Evolutionary conservation across 2,888 invertebrate genomes (phyloP).

Genomic region (Aphrophora alni): DNA sequence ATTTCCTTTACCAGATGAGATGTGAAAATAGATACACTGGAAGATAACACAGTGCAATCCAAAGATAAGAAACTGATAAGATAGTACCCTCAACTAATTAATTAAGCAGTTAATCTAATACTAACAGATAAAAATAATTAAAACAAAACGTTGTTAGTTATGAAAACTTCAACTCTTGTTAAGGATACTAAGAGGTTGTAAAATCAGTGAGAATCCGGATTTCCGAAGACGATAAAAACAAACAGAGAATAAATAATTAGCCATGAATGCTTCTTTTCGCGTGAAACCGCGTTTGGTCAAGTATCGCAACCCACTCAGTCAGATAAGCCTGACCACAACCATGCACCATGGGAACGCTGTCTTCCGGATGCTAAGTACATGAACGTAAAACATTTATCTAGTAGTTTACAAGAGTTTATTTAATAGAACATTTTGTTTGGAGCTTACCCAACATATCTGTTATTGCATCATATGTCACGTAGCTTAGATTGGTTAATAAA

Average conservation of each 20-base stretch:
- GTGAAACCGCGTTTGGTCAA: background rate
- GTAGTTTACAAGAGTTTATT: too few species aligned
- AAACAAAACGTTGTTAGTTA: too few species aligned
- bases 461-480: too few species aligned
- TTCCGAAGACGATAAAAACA: background rate
- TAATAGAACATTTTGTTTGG: too few species aligned
- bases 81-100: background rate
- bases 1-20: background rate
- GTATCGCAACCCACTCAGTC: background rate
- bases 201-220: background rate
- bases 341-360: background rate
- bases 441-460: too few species aligned
- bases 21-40: background rate
- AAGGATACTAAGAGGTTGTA: background rate
- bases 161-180: too few species aligned
- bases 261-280: slow-evolving; percentile 1
- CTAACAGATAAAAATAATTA: too few species aligned
- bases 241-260: background rate
- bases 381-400: too few species aligned
- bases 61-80: background rate
- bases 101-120: background rate
- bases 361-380: background rate
- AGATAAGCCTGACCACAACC: background rate
- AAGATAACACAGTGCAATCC: slow-evolving; percentile 1
- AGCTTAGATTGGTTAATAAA: too few species aligned